phyloP scores from a whole-genome alignment of 2,797 vertebrate genomes.

The Semaprochilodus insignis region DNA sequence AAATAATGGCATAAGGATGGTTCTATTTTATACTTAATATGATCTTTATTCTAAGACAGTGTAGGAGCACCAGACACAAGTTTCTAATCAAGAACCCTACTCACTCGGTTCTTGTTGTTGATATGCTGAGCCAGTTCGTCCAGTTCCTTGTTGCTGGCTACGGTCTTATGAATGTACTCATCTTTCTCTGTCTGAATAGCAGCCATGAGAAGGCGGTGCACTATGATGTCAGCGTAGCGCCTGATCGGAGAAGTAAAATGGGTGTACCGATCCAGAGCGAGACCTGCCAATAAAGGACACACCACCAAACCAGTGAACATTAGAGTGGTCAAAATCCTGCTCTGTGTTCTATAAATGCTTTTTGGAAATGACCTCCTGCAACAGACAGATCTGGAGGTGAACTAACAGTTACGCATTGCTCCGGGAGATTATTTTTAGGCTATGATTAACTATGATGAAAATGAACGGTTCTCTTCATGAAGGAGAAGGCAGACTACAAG shows the following conservation, averaged over 20 bases:
- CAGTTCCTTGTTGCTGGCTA: conserved; percentile 83
- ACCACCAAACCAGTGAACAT: neutral
- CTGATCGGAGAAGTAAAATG: conserved; percentile 98
- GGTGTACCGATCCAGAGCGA: conserved; percentile 94
- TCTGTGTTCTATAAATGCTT: neutral
- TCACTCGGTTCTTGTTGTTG: conserved; percentile 90
- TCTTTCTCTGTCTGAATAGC: conserved; percentile 74
- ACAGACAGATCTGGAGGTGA: neutral
- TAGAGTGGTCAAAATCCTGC: neutral
- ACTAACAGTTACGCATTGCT: neutral
- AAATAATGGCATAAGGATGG: no score
- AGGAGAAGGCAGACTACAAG: neutral
- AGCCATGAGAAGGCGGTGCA: conserved; percentile 88
- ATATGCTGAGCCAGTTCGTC: conserved; percentile 89
- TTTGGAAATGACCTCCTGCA: neutral
- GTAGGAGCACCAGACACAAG: neutral
- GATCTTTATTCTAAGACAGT: neutral
- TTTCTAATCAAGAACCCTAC: conserved; percentile 36
- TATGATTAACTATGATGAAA: no score
- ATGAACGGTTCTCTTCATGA: no score
- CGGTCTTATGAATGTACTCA: conserved; percentile 54
- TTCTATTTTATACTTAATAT: no score
- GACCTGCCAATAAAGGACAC: conserved; percentile 71
- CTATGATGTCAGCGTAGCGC: conserved; percentile 92
- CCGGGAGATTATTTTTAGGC: neutral